Base-by-base conservation (phyloP, 2,797 vertebrate genomes). In the Cossypha caffra region DNA sequence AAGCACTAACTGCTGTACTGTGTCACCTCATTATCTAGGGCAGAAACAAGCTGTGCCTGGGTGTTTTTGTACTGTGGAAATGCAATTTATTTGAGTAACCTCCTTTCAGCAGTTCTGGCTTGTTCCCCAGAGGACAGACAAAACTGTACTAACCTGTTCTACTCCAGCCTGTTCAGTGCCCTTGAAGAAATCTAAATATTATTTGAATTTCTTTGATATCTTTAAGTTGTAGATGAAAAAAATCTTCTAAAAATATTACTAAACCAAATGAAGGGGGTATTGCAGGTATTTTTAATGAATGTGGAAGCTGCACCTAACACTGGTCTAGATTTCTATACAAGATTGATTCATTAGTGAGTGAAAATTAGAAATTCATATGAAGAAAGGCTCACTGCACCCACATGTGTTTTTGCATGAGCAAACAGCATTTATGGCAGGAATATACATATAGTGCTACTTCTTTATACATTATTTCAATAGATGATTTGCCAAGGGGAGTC, bases 11-110 rank as follows among this genome's bases (percentile, higher is more conserved):
- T 91, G 83, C 93, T 79, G 67, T 72, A 75, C 73, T 5, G 2
- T 85, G 67, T 90, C 90, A 90, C 91, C 88, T 96, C 86, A 84
- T 92, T 92, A 85, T 74, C 59, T 63, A 71, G 93, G 90, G 88
- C 77, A 94, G 73, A 96, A 86, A 90, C 62, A 88, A 84, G 90
- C 88, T 82, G 86, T 69, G 87, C 83, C 80, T 59, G 66, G 48
- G 66, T 88, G 86, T 2, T 81, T 94, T 72, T 93, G 74, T 90
- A 31, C 74, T 86, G 82, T 50, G 63, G 51, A 81, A 94, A 74
- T 86, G 82, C 86, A 81, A 29, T 94, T 92, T 92, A 75, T 92
- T 79, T 90, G 85, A 90, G 77, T 86, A 93, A 75, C 85, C 83
- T 89, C 69, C 78, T 93, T 93, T 81, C 79, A 84, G 87, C 0